Conservation (phyloP, 64 coral and sea anemone genomes). For the Montipora cactus region DNA sequence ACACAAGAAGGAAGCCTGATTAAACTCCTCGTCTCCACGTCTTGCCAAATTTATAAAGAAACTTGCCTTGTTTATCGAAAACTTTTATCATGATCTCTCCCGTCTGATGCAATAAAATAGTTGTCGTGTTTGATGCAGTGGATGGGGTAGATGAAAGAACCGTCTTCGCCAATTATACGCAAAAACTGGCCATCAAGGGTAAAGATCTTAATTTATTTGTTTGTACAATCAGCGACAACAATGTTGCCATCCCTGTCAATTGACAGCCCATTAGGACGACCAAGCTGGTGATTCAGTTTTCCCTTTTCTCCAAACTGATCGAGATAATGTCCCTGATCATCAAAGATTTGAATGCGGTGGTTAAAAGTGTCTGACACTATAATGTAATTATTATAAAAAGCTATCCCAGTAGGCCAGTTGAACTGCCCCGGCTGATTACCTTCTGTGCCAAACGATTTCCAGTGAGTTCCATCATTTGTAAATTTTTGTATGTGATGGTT, state of each 20-base stretch:
- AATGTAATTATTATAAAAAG: slow-evolving; percentile 15
- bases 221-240: neutral
- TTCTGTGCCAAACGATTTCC: too few species aligned
- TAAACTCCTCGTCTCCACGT: too few species aligned
- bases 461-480: neutral
- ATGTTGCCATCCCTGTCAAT: neutral
- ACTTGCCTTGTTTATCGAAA: neutral
- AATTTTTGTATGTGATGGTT: slow-evolving; percentile 53
- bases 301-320: neutral
- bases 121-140: neutral
- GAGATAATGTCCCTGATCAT: neutral
- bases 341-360: too few species aligned
- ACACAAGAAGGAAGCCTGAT: neutral
- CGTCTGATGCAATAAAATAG: neutral
- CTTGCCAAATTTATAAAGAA: too few species aligned
- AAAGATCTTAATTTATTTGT: neutral
- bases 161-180: neutral
- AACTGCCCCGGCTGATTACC: too few species aligned
- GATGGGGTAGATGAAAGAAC: neutral
- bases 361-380: too few species aligned
- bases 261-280: neutral
- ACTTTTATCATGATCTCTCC: neutral
- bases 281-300: neutral
- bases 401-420: slow-evolving; percentile 22
- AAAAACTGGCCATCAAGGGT: neutral